Conservation (phyloP, 1,140 invertebrate species). For the Solenopsis invicta region DNA sequence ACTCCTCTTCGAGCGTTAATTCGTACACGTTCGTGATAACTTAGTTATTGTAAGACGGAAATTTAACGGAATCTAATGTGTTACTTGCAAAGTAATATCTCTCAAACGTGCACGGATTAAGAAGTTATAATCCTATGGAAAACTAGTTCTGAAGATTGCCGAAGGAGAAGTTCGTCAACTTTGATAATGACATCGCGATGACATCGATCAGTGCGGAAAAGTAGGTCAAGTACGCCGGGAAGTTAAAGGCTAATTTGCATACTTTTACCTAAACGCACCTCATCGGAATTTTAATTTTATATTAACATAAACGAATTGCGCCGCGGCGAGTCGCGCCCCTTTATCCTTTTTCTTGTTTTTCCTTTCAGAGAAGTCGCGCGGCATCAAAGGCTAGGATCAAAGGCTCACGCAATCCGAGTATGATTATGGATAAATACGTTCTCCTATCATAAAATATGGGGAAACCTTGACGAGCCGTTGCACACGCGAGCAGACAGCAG, state of each 20-base stretch:
- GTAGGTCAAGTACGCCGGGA: constrained; percentile 27
- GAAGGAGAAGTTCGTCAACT: not conserved
- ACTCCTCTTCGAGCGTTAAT: not conserved
- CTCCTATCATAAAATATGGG: constrained; percentile 10
- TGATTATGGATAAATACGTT: not conserved
- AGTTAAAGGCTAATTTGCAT: not conserved
- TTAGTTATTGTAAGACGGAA: not conserved
- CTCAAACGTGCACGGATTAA: not conserved
- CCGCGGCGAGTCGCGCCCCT: not conserved
- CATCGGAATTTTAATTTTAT: not conserved
- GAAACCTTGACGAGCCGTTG: constrained; percentile 18
- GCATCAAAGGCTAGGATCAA: not conserved
- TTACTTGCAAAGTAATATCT: not conserved
- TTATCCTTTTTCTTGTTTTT: not conserved
- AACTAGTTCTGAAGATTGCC: constrained; percentile 22
- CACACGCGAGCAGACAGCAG: not conserved
- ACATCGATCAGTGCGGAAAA: constrained; percentile 17
- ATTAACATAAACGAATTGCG: not conserved
- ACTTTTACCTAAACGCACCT: constrained; percentile 8
- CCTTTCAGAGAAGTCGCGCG: not conserved
- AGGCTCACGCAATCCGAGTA: not conserved
- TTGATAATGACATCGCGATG: not conserved
- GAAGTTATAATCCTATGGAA: not conserved
- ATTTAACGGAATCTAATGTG: not conserved
- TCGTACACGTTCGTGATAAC: not conserved